Evolutionary conservation across 1,140 invertebrate genomes (phyloP), one percentile per base, ranked within the genome.

Genomic region (Temnothorax nylanderi): DNA sequence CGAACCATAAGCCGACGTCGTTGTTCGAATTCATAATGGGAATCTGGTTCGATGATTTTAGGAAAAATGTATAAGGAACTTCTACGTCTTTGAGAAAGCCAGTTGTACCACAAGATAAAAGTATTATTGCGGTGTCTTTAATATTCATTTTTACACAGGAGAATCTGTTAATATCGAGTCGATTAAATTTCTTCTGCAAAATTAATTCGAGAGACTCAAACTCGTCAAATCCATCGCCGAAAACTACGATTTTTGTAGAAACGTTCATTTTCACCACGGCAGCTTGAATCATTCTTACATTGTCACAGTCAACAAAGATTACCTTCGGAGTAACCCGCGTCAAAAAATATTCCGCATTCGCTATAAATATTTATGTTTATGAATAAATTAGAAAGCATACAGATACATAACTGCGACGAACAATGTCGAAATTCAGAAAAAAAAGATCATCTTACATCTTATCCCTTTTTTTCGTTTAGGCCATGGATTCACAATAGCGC

Each of bases 301-400:
- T 91, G 0, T 81, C 56, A 41, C 90, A 51, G 37, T 93, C 89
- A 0, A 88, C 76, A 64, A 95, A 95, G 2, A 95, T 88, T 10
- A 95, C 65, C 84, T 94, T 94, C 13, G 95, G 94, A n/a, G 86
- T 85, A 5, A 92, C 88, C 10, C 93, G 75, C 10, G 91, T 87
- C 44, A 95, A 72, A 21, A 95, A 90, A 67, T 94, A 90, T 37
- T 58, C 56, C 2, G n/a, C 21, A 58, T 34, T 84, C 1, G 84
- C 93, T 94, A 86, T 21, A 89, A 93, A 32, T 49, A 71, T 26
- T 62, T 4, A 2, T 56, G n/a, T 58, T n/a, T n/a, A n/a, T 58
- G 4, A 10, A 7, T 58, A 58, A 26, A 58, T 58, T 58, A 21
- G 8, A 1, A 2, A 10, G n/a, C n/a, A 34, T 16, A 62, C 7